Base-by-base conservation (phyloP, 2,113 vertebrate species). In the Nanorana parkeri region DNA sequence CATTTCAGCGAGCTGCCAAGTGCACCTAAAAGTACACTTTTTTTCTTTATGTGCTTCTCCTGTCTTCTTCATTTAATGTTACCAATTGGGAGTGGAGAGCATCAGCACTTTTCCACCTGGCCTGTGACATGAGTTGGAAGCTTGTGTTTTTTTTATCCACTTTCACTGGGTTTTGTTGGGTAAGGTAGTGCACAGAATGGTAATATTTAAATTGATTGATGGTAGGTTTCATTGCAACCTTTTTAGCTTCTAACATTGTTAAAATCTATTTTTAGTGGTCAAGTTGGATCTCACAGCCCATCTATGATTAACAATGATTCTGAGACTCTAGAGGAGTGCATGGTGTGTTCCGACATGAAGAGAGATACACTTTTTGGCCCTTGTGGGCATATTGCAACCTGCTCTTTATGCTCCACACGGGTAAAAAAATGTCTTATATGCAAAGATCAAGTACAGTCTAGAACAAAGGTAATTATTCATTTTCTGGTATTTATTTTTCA, bases 381-480 rank as follows among this genome's bases (percentile, higher is more conserved):
- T 0, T 99, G 98, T 52, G 98, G 97, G 68, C 98, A 99, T 89
- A 98, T 99, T 84, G 97, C 98, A 83, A 99, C 98, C 1, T 99
- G 98, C 88, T 99, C 97, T 47, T 93, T 99, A n/a, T 99, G 98
- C 89, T 99, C 98, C 2, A 96, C 98, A 16, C 95, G 98, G 3
- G 98, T 99, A 88, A 99, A 99, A 89, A 99, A 99, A 92, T 99
- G 98, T 89, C 97, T 99, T 85, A 97, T 99, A 88, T 99, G 98
- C 90, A 99, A 99, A 89, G 98, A 99, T 3, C 97, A 98, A 91
- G 97, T 99, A 88, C 98, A 99, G 84, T 99, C 98, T 11, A 94
- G 98, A 86, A 99, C 97, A 86, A 99, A 99, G 97, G 98, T 99
- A 95, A 61, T 28, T 17, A 10, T 10, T 63, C 20, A 17, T 72